Evolutionary conservation across 2,113 vertebrate genomes (phyloP).

Genomic region (Lagopus leucura): DNA sequence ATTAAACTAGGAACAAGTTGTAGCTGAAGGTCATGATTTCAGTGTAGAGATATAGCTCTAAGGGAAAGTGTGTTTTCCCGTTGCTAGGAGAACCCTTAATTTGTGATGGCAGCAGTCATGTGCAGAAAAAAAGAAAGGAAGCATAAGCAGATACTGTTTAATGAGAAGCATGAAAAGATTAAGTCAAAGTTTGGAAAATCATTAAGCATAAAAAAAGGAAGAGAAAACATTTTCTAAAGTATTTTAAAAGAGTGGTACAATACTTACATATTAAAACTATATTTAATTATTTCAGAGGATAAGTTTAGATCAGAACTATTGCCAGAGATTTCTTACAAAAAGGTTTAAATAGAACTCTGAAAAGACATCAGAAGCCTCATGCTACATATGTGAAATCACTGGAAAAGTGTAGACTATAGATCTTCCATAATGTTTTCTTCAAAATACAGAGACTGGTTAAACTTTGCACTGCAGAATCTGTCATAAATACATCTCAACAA

Average conservation of each 20-base stretch:
- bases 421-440: not conserved
- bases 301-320: not conserved
- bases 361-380: not conserved
- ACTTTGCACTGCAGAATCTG: not conserved
- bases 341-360: not conserved
- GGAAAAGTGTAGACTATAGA: not conserved
- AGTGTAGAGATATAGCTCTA: not conserved
- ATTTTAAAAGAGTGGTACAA: not conserved
- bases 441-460: not conserved
- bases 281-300: not conserved
- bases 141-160: not conserved
- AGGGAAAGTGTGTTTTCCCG: slow-evolving; percentile 58
- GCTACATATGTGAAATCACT: not conserved
- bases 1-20: slow-evolving; percentile 52
- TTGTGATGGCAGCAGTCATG: slow-evolving; percentile 23
- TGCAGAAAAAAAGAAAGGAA: slow-evolving; percentile 48
- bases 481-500: not conserved
- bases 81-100: slow-evolving; percentile 69
- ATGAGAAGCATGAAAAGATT: slow-evolving; percentile 14
- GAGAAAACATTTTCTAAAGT: not conserved
- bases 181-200: not conserved
- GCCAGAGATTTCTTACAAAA: not conserved
- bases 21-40: slow-evolving; percentile 55
- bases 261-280: not conserved
- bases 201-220: not conserved